A percentile compares a stretch with the other conserved stretches of the same genome.
These are phyloP conservation scores for Bimastos eiseni DNA, from an alignment of 2,888 invertebrate genomes.

Conservation along the genomic window DNA sequence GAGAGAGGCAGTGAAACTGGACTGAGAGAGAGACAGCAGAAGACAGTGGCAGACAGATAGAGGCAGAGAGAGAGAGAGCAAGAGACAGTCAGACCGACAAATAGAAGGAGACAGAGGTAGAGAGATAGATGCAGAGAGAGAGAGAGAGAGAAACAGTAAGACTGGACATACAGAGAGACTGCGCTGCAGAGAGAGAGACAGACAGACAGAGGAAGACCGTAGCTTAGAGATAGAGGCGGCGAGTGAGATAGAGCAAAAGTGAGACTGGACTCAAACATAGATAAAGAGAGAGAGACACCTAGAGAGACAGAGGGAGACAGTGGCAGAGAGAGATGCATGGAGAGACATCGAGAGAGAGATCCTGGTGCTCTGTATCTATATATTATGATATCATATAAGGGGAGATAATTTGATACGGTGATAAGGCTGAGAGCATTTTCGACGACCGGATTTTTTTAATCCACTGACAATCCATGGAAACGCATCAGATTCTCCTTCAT, in stretches of 20 bases:
- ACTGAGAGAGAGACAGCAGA: not conserved
- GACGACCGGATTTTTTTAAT: not conserved
- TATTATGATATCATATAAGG: not conserved
- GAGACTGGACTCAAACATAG: not conserved
- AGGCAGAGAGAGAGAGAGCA: too few species aligned
- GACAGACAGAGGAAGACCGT: too few species aligned
- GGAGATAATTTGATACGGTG: too few species aligned
- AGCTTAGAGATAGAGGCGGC: too few species aligned
- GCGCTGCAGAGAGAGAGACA: too few species aligned
- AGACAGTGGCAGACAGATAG: not conserved
- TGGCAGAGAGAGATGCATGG: constrained; percentile 8
- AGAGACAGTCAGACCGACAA: too few species aligned
- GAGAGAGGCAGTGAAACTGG: not conserved
- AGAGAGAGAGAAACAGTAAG: not conserved
- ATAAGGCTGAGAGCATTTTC: not conserved
- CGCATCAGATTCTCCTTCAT: not conserved
- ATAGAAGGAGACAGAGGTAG: not conserved
- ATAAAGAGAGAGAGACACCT: not conserved
- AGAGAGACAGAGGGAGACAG: not conserved
- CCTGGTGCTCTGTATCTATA: not conserved
- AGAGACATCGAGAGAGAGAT: not conserved
- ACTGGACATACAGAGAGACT: too few species aligned
- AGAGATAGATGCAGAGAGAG: constrained; percentile 8
- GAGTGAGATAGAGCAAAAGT: not conserved
- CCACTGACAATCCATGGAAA: not conserved